Conservation (phyloP, 2,888 invertebrate species). For the Macrophya annulata region DNA sequence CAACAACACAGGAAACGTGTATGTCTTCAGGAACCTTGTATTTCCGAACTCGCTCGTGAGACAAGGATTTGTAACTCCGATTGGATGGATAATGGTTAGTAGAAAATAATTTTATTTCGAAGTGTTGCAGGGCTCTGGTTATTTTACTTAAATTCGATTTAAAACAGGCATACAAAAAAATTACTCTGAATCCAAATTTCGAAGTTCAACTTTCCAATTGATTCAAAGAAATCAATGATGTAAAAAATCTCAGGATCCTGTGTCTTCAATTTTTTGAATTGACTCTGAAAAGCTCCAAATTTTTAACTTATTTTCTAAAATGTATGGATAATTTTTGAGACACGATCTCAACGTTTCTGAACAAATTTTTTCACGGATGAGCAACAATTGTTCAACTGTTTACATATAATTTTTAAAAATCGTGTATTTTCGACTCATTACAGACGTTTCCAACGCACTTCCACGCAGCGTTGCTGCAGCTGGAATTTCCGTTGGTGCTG, state of each 20-base stretch:
- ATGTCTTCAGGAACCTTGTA: slow-evolving; percentile 85
- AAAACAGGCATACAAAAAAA: not conserved
- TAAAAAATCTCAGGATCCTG: not conserved
- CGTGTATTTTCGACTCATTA: not conserved
- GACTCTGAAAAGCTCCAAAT: not conserved
- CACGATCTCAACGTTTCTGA: too few species aligned
- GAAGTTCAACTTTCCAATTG: not conserved
- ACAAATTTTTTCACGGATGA: too few species aligned
- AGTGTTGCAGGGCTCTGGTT: slow-evolving; percentile 64
- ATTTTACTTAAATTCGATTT: too few species aligned
- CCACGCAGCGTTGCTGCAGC: slow-evolving; percentile 69
- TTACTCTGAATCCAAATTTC: not conserved
- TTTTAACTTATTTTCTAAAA: not conserved
- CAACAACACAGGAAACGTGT: slow-evolving; percentile 87
- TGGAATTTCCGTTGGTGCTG: slow-evolving; percentile 81
- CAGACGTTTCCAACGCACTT: slow-evolving; percentile 68
- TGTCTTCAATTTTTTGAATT: not conserved
- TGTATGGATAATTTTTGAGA: too few species aligned
- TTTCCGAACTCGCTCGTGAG: slow-evolving; percentile 79
- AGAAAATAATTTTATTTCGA: slow-evolving; percentile 1
- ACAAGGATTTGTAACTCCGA: slow-evolving; percentile 83
- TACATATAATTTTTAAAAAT: too few species aligned
- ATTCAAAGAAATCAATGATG: not conserved
- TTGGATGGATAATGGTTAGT: slow-evolving; percentile 74
- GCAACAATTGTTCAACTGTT: too few species aligned